Conservation (phyloP, 2,797 vertebrate genomes). For the Enteromius paludinosus region DNA sequence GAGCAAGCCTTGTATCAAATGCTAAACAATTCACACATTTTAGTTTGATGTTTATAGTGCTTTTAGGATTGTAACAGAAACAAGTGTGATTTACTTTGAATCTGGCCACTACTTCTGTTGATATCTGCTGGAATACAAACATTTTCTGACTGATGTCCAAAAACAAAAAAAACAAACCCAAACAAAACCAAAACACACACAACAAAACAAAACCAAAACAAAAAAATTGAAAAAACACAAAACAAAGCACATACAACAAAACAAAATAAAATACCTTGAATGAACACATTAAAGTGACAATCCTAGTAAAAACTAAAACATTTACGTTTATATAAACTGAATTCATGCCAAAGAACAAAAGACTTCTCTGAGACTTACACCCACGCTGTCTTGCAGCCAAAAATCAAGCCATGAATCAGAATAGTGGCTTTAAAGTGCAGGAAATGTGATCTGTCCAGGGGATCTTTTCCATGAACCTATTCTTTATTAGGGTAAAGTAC, state of each 20-base stretch:
- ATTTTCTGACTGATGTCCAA: background rate
- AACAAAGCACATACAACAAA: background rate
- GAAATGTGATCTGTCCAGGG: conserved; percentile 58
- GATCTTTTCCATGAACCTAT: conserved; percentile 56
- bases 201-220: background rate
- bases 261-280: background rate
- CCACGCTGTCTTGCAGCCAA: background rate
- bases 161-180: background rate
- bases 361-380: background rate
- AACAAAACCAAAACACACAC: background rate
- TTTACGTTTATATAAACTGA: too few relatives aligned
- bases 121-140: background rate
- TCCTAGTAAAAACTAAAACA: background rate
- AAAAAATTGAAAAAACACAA: background rate
- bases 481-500: conserved; percentile 47
- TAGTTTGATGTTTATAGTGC: background rate
- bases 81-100: background rate
- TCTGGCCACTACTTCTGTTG: background rate
- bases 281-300: background rate
- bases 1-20: background rate
- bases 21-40: background rate
- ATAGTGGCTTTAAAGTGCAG: conserved; percentile 54
- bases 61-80: background rate
- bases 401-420: conserved; percentile 31
- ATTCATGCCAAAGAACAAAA: background rate